Evolutionary conservation across 1,140 invertebrate genomes (phyloP).

Genomic region (Pseudomyrmex concolor): DNA sequence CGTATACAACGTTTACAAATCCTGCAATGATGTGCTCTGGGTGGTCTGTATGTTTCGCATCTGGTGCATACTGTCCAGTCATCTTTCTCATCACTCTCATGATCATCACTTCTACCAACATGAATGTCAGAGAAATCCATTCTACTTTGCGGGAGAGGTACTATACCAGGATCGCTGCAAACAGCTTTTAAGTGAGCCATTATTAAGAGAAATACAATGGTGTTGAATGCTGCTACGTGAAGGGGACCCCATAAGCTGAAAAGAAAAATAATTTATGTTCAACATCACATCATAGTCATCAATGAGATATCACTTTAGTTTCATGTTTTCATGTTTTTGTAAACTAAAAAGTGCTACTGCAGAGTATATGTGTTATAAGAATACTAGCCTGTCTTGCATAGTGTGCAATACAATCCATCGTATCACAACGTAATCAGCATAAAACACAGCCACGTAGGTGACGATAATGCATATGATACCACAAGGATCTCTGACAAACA

Average conservation of each 20-base stretch:
- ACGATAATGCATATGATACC: constrained; percentile 94
- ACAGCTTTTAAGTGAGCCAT: constrained; percentile 94
- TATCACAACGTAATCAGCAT: constrained; percentile 96
- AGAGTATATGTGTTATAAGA: neutral
- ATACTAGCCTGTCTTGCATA: constrained; percentile 91
- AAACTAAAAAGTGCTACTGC: neutral
- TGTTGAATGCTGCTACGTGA: constrained; percentile 41
- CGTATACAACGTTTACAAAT: constrained; percentile 95
- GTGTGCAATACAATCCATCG: constrained; percentile 94
- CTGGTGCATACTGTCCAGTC: constrained; percentile 95
- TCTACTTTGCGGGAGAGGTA: constrained; percentile 92
- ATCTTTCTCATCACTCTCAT: constrained; percentile 86
- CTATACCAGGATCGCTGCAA: constrained; percentile 94
- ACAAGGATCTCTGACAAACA: constrained; percentile 93
- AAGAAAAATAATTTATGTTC: constrained; percentile 21
- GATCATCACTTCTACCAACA: constrained; percentile 81
- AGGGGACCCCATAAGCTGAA: constrained; percentile 27
- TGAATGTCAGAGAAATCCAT: constrained; percentile 95
- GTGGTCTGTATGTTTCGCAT: constrained; percentile 94
- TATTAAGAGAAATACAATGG: constrained; percentile 90
- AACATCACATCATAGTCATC: no score
- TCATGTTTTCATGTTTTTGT: neutral
- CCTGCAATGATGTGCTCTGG: constrained; percentile 94
- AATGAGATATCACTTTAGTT: no score
- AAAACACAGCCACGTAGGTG: constrained; percentile 93